Conservation (phyloP, 2,888 invertebrate genomes). For the Ariolimax columbianus region DNA sequence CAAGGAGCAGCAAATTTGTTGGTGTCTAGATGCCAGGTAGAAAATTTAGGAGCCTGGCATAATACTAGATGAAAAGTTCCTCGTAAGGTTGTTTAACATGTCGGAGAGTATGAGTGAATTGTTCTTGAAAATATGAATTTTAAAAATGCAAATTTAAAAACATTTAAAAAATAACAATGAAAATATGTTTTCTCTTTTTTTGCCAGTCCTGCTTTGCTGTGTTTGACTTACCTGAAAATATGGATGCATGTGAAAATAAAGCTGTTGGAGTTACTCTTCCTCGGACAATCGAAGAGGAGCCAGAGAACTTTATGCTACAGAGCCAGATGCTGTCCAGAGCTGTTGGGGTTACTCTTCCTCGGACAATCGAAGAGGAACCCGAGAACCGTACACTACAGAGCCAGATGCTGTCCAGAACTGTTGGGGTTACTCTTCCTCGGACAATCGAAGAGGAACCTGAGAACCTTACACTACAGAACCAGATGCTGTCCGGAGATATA, state of each 20-base stretch:
- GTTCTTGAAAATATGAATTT: too few species aligned
- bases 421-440: background rate
- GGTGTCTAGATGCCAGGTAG: too few species aligned
- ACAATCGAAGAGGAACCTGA: slow-evolving; percentile 31
- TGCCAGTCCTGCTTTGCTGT: slow-evolving; percentile 34
- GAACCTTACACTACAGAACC: too few species aligned
- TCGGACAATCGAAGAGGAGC: slow-evolving; percentile 13
- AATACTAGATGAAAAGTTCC: too few species aligned
- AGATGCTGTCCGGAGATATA: background rate
- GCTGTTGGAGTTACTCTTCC: background rate
- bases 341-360: background rate
- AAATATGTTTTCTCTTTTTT: too few species aligned
- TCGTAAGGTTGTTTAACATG: too few species aligned
- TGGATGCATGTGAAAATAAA: background rate
- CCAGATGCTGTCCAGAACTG: background rate
- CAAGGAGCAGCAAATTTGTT: too few species aligned
- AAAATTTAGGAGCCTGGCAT: too few species aligned
- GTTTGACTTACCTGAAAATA: slow-evolving; percentile 1
- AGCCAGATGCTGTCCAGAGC: background rate
- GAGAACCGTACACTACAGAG: too few species aligned
- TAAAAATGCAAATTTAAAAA: too few species aligned
- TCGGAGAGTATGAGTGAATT: too few species aligned
- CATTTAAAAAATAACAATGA: too few species aligned
- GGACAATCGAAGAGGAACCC: slow-evolving; percentile 20
- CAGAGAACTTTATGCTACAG: background rate